These are phyloP conservation scores for Phoebastria nigripes DNA, from an alignment of 2,797 vertebrate species.

Conservation along the genomic window DNA sequence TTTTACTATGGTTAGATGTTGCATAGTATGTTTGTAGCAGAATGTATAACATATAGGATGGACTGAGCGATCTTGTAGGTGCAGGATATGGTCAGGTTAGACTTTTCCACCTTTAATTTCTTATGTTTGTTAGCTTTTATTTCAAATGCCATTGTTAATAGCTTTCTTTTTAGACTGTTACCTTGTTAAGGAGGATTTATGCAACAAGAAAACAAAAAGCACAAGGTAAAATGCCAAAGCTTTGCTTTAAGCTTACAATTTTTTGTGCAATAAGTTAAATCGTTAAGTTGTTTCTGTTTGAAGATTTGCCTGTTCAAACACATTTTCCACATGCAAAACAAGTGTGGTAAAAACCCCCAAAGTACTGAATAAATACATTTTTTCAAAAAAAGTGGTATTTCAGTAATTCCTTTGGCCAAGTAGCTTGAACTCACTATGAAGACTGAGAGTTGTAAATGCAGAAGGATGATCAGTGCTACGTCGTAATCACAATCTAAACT, in stretches of 20 bases:
- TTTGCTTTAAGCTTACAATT: background rate
- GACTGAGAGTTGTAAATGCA: background rate
- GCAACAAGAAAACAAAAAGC: background rate
- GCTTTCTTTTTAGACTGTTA: background rate
- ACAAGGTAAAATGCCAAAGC: background rate
- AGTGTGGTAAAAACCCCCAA: background rate
- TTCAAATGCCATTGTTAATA: background rate
- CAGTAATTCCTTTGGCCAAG: background rate
- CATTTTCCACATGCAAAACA: background rate
- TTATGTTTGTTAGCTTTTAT: background rate
- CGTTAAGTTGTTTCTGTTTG: background rate
- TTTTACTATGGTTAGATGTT: background rate
- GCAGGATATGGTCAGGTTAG: background rate
- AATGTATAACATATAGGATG: accelerated
- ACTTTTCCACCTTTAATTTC: background rate
- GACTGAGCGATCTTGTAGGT: background rate
- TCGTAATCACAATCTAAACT: accelerated
- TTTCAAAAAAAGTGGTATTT: background rate
- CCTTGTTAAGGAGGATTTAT: background rate
- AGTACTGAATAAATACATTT: background rate
- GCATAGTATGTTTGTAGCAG: background rate
- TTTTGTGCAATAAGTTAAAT: background rate
- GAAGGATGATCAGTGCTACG: background rate
- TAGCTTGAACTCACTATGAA: background rate
- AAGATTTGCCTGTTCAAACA: background rate